Evolutionary conservation across 2,113 vertebrate genomes (phyloP), one percentile per base, ranked within the genome.

Genomic region (Fregata magnificens): DNA sequence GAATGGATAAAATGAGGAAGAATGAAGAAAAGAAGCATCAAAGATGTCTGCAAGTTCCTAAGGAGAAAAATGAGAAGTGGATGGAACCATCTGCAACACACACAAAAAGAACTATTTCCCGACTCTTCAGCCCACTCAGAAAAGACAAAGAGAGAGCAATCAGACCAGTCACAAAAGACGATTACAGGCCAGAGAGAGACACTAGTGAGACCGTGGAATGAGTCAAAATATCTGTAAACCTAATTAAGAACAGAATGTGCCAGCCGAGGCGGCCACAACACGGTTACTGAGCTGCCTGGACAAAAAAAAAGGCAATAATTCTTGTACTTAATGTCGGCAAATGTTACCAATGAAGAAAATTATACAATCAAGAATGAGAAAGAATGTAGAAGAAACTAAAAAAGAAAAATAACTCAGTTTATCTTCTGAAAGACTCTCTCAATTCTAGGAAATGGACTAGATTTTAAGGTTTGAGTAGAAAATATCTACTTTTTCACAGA

Each of bases 171-270:
- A 92, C 74, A 93, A 95, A 93, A 90, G 71, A n/a, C 3, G 3
- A 72, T 73, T 80, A 62, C 2, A 16, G 67, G n/a, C 49, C 71
- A 94, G 78, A 93, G n/a, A 73, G n/a, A 91, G 50, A 58, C 45
- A 73, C 77, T 90, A 94, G 29, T 70, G 71, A 90, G 67, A 80
- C n/a, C 5, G 6, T 31, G 56, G 42, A 83, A 80, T 81, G 69
- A 90, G 36, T 77, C 56, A 95, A 93, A 96, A 82, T 92, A 94
- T 93, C 85, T 95, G 58, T 81, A 86, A 93, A 88, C 86, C 24
- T 90, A 90, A 96, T 86, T 88, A 92, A 88, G 42, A 95, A 56
- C 69, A 93, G 50, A 88, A 81, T 71, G 36, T 88, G 44, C 65
- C 78, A 86, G 38, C 24, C 0, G 0, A 66, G 50, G 11, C 4